Evolutionary conservation across 2,113 vertebrate genomes (phyloP).

Genomic region (Paramisgurnus dabryanus): DNA sequence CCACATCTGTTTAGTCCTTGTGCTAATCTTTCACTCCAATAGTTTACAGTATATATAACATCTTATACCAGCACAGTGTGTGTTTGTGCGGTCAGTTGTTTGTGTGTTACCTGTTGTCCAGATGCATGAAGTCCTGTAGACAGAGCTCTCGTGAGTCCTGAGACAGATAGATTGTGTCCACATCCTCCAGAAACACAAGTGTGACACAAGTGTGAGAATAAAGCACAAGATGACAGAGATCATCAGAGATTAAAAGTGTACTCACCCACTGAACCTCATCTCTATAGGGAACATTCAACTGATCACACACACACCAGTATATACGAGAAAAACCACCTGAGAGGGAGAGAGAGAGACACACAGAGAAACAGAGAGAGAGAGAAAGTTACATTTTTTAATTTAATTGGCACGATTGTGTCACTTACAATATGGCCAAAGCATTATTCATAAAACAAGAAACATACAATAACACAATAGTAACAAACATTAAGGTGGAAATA

Average conservation of each 20-base stretch:
- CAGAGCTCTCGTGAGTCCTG: conserved; percentile 94
- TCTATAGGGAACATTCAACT: conserved; percentile 86
- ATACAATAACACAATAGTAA: too few relatives aligned
- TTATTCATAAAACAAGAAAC: too few relatives aligned
- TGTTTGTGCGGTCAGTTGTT: not conserved
- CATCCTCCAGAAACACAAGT: conserved; percentile 77
- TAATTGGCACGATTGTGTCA: too few relatives aligned
- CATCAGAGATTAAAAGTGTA: conserved; percentile 33
- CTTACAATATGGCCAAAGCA: too few relatives aligned
- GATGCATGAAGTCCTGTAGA: conserved; percentile 94
- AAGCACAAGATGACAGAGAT: too few relatives aligned
- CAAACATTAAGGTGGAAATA: too few relatives aligned
- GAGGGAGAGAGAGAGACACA: conserved; percentile 44
- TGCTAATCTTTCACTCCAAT: too few relatives aligned
- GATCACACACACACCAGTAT: conserved; percentile 94
- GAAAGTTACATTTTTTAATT: too few relatives aligned
- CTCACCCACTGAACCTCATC: conserved; percentile 98
- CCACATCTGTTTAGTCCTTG: not conserved
- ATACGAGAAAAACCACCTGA: conserved; percentile 95
- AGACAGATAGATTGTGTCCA: conserved; percentile 96
- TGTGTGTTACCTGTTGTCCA: conserved; percentile 87
- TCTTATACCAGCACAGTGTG: not conserved
- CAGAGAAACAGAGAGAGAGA: too few relatives aligned
- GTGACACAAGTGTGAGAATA: not conserved
- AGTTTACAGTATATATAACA: too few relatives aligned